These are phyloP conservation scores for Aphaenogaster floridana DNA, from an alignment of 1,140 invertebrate species.

Conservation along the genomic window DNA sequence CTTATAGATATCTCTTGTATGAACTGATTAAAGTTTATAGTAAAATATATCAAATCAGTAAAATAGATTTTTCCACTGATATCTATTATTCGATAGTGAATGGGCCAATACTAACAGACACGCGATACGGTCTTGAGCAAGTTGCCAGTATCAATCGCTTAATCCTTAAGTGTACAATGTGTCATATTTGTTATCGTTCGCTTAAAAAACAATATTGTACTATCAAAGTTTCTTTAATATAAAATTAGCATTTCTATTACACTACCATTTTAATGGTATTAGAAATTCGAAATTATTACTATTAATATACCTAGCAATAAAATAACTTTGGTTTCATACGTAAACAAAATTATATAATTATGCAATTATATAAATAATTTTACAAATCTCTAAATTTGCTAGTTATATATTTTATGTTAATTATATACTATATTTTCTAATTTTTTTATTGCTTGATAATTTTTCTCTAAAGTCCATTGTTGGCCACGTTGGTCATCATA, in stretches of 20 bases:
- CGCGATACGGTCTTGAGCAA: conserved; percentile 43
- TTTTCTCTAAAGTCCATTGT: background rate
- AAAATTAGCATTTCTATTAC: background rate
- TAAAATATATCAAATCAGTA: conserved; percentile 40
- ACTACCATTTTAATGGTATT: background rate
- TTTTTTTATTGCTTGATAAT: background rate
- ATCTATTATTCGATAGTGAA: conserved; percentile 5
- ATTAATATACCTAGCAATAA: background rate
- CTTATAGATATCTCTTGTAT: background rate
- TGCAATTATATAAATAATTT: background rate
- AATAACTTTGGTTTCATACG: background rate
- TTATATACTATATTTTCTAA: background rate
- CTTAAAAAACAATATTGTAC: conserved; percentile 19
- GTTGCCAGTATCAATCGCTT: conserved; percentile 41
- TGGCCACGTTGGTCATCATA: background rate
- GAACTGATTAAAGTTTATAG: background rate
- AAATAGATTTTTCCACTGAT: conserved; percentile 35
- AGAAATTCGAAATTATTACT: conserved; percentile 1
- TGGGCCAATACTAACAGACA: conserved; percentile 20
- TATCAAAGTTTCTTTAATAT: background rate
- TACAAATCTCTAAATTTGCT: background rate
- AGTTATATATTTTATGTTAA: background rate
- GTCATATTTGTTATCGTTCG: background rate
- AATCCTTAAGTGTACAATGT: background rate
- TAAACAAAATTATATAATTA: background rate